phyloP scores from a whole-genome alignment of 1,140 invertebrate species.

The Drosophila cardini region DNA sequence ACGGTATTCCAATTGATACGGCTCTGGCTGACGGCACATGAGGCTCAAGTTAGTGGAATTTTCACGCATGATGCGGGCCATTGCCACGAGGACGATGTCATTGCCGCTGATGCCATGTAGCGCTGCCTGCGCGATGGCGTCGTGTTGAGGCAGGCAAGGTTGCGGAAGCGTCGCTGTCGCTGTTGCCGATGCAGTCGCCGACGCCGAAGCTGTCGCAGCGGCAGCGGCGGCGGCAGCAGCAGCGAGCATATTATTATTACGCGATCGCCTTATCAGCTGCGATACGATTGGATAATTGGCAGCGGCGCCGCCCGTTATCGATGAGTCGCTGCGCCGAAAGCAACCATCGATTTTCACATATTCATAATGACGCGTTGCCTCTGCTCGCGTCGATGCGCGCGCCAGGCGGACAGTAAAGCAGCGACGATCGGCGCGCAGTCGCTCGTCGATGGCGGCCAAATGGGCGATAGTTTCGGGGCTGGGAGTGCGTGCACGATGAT shows the following conservation, averaged over 20 bases:
- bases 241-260: slow-evolving; percentile 77
- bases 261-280: slow-evolving; percentile 85
- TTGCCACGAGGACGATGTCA: slow-evolving; percentile 88
- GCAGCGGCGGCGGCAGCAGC: slow-evolving; percentile 72
- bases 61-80: slow-evolving; percentile 87
- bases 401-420: slow-evolving; percentile 86
- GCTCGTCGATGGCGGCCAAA: slow-evolving; percentile 73
- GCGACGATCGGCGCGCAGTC: slow-evolving; percentile 77
- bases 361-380: slow-evolving; percentile 88
- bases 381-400: slow-evolving; percentile 87
- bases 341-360: slow-evolving; percentile 87
- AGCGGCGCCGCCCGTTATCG: slow-evolving; percentile 75
- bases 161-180: slow-evolving; percentile 66
- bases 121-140: slow-evolving; percentile 80
- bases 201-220: slow-evolving; percentile 77
- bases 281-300: slow-evolving; percentile 85
- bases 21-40: slow-evolving; percentile 89
- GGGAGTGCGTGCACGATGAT: slow-evolving; percentile 50
- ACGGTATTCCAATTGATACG: slow-evolving; percentile 92
- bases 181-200: slow-evolving; percentile 66
- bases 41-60: slow-evolving; percentile 85
- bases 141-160: slow-evolving; percentile 71
- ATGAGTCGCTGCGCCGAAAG: slow-evolving; percentile 85
- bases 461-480: slow-evolving; percentile 79
- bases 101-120: slow-evolving; percentile 86